Conservation (phyloP, 2,797 vertebrate species). For the Pogoniulus pusillus region DNA sequence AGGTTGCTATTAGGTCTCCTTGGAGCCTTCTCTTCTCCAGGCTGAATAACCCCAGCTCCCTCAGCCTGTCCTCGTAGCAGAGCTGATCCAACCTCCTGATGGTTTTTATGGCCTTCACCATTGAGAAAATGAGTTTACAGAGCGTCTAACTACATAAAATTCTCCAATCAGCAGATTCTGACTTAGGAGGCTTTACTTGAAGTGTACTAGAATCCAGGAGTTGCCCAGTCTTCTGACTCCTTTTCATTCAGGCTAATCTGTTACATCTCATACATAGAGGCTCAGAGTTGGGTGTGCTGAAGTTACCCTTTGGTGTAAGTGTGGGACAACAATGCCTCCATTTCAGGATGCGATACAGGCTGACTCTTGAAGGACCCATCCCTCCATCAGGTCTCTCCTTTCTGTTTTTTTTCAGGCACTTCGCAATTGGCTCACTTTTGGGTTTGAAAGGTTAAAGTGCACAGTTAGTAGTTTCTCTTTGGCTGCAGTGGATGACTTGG, state of each 20-base stretch:
- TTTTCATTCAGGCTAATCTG: background rate
- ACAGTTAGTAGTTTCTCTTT: background rate
- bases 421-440: background rate
- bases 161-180: background rate
- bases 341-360: accelerated
- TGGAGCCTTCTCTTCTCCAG: no score
- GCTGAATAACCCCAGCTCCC: no score
- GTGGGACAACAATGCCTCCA: accelerated
- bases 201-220: accelerated
- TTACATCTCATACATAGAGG: background rate
- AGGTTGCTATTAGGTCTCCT: no score
- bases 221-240: background rate
- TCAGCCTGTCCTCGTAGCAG: no score
- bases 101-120: background rate
- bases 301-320: background rate
- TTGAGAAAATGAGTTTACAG: background rate
- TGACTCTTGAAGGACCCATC: background rate
- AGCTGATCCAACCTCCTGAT: no score
- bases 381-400: background rate
- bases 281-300: accelerated
- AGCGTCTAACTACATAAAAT: background rate
- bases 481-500: background rate
- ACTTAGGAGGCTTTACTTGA: background rate
- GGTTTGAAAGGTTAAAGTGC: background rate
- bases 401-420: background rate